These are phyloP conservation scores for Geopemphigus sp. DNA, from an alignment of 1,140 invertebrate species.

Conservation along the genomic window DNA sequence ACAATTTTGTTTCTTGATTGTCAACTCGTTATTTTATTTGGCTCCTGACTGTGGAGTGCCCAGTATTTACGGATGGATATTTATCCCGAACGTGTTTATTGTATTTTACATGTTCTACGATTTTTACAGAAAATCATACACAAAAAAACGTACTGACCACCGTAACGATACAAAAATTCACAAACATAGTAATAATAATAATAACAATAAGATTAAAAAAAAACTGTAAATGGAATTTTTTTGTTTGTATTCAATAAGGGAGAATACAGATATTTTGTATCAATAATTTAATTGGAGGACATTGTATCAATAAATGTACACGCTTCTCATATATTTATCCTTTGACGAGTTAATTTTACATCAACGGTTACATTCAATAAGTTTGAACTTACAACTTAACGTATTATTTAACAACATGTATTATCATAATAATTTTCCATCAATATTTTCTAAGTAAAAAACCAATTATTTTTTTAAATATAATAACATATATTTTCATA, in stretches of 20 bases:
- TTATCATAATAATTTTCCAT: too few relatives aligned
- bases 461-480: too few relatives aligned
- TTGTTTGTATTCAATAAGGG: not conserved
- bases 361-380: too few relatives aligned
- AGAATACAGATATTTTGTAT: not conserved
- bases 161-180: not conserved
- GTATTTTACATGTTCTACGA: slow-evolving; percentile 71
- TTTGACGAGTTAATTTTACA: not conserved
- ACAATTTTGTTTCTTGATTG: slow-evolving; percentile 65
- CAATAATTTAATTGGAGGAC: not conserved
- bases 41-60: slow-evolving; percentile 61
- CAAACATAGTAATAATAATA: slow-evolving; percentile 20
- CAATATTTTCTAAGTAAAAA: too few relatives aligned
- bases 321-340: not conserved
- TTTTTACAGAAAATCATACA: slow-evolving; percentile 63
- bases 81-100: slow-evolving; percentile 64
- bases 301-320: not conserved
- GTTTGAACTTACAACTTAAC: too few relatives aligned
- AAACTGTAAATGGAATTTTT: slow-evolving; percentile 21
- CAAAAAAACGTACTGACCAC: slow-evolving; percentile 10
- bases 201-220: slow-evolving; percentile 13
- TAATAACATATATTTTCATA: not conserved
- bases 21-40: slow-evolving; percentile 60
- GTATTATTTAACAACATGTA: too few relatives aligned
- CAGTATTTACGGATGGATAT: slow-evolving; percentile 58